Evolutionary conservation across 1,140 invertebrate genomes (phyloP).

Genomic region (Brachionus asplanchnoidis): DNA sequence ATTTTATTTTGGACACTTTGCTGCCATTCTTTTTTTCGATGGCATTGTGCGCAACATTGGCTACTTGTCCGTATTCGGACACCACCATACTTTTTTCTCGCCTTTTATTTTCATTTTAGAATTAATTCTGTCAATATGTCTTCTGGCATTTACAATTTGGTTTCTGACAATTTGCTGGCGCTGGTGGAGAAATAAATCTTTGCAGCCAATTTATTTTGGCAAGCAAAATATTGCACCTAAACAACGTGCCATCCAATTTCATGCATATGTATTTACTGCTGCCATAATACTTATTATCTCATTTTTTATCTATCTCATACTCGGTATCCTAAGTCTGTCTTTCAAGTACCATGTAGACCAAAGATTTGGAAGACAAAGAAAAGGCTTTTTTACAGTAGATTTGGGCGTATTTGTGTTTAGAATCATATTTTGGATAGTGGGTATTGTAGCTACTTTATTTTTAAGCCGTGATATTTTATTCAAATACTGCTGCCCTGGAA

Average conservation of each 20-base stretch:
- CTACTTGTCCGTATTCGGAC: constrained; percentile 2
- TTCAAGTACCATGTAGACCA: background rate
- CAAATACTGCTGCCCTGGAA: constrained; percentile 30
- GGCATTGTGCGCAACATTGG: constrained; percentile 25
- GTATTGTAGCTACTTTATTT: constrained; percentile 1
- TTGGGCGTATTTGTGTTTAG: constrained; percentile 21
- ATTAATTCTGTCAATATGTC: background rate
- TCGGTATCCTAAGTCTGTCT: background rate
- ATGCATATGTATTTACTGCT: constrained; percentile 26
- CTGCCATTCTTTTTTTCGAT: constrained; percentile 35
- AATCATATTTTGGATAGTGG: constrained; percentile 35
- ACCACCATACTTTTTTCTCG: background rate
- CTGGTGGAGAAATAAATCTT: constrained; percentile 37
- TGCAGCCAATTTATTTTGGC: background rate
- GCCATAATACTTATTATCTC: background rate
- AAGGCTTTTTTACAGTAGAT: constrained; percentile 13
- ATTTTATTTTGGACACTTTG: constrained; percentile 40
- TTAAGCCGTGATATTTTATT: constrained; percentile 20
- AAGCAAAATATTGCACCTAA: background rate
- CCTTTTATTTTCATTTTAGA: constrained; percentile 25
- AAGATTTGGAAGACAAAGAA: background rate
- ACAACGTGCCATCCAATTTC: background rate
- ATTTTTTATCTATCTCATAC: constrained; percentile 35
- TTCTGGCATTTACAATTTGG: constrained; percentile 29
- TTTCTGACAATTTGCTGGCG: constrained; percentile 41